These are phyloP conservation scores for Temnothorax nylanderi DNA, from an alignment of 1,140 invertebrate species.

Conservation along the genomic window DNA sequence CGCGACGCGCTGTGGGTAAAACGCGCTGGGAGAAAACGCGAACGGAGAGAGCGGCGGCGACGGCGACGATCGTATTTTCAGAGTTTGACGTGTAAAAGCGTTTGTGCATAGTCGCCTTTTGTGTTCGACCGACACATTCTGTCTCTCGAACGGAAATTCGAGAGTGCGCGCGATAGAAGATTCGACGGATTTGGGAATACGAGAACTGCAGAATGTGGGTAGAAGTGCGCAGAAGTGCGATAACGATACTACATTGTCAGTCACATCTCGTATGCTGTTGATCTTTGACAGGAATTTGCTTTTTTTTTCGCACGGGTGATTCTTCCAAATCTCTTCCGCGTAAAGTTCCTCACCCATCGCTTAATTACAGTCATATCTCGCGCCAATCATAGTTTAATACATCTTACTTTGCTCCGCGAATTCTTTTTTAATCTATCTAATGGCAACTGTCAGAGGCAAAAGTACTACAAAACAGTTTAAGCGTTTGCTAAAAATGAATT, in stretches of 20 bases:
- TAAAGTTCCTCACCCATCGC: neutral
- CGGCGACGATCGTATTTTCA: slow-evolving; percentile 19
- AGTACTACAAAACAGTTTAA: neutral
- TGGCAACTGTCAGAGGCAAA: too few species aligned
- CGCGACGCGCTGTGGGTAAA: neutral
- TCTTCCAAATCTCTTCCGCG: neutral
- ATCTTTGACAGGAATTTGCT: neutral
- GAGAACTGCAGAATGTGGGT: slow-evolving; percentile 11
- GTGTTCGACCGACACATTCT: slow-evolving; percentile 25
- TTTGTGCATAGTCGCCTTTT: slow-evolving; percentile 36
- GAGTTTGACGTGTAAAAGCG: slow-evolving; percentile 23
- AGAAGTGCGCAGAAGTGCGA: slow-evolving; percentile 11
- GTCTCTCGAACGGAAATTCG: slow-evolving; percentile 30
- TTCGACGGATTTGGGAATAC: slow-evolving; percentile 26
- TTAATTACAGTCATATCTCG: neutral
- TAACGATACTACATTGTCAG: slow-evolving; percentile 38
- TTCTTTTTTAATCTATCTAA: neutral
- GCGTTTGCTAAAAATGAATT: neutral
- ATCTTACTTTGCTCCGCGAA: neutral
- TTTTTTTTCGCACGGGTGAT: neutral
- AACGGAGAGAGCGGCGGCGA: neutral
- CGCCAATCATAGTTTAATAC: neutral
- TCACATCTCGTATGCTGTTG: slow-evolving; percentile 7
- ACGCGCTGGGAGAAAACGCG: neutral
- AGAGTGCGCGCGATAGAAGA: slow-evolving; percentile 31